Evolutionary conservation across 2,888 invertebrate genomes (phyloP), one percentile per base, ranked within the genome.

Genomic region (Cataglyphis livida): DNA sequence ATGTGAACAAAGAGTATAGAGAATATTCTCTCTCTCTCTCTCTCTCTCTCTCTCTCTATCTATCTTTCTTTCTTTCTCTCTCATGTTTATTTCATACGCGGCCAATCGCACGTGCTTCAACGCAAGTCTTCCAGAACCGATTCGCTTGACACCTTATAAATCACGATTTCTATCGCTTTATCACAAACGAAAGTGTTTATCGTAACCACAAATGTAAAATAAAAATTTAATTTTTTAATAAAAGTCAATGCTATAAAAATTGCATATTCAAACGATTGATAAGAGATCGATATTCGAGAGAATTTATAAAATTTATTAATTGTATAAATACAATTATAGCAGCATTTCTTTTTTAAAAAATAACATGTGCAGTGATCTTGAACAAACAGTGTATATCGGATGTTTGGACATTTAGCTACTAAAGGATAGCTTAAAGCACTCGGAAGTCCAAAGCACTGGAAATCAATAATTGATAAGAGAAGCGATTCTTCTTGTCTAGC

Each of bases 391-490:
- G 32, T 59, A 44, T n/a, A 78, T 79, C 35, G 68, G 21, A 59
- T 59, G 44, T 68, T 59, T 78, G 41, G 57, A 18, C 41, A 41
- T 35, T 38, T 68, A 41, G 59, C 57, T 66, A 59, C 44, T 70
- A 61, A 70, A 59, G 59, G 32, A 75, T 65, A 75, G 75, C 65
- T 54, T 51, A 28, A 59, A 68, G 68, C 68, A 59, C 68, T 68
- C 48, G 68, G 21, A 66, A 68, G 78, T 65, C 48, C 48, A 73
- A 59, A 81, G 68, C 73, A 66, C 64, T 68, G 81, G 61, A 83
- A 83, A 83, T 81, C 83, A 62, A 83, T 83, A 83, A 83, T 83
- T 83, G 83, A 83, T 83, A 83, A 83, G 73, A 61, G 83, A 44
- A 68, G 62, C 83, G 74, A 83, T 83, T 81, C 74, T 68, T 83